Base-by-base conservation (phyloP, 1,140 invertebrate species). In the Bombus sylvicola region DNA sequence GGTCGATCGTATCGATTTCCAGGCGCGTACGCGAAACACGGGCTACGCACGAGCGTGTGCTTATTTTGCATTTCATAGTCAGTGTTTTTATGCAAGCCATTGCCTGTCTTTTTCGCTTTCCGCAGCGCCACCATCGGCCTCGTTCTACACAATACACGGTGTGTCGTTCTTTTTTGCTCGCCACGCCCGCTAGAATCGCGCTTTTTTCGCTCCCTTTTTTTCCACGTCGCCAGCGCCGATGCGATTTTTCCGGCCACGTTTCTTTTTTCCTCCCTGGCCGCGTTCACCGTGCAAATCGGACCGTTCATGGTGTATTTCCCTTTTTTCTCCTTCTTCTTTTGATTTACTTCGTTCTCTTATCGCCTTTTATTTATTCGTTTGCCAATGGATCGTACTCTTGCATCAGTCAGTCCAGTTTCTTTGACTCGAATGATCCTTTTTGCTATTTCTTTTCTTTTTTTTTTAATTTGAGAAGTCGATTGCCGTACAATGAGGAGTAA, bases 41-140 rank as follows among this genome's bases (percentile, higher is more conserved):
- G 66, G 64, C 37, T 53, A 72, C 76, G 76, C 75, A 43, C 76
- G 37, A 59, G 75, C 75, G 75, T 80, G 66, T 57, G 84, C 88
- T 89, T 86, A 91, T 83, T 89, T 91, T 91, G 90, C 88, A 89
- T 92, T 88, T 82, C 79, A 85, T 84, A 90, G 77, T 83, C 81
- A 75, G 81, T 68, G 87, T 89, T 91, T 89, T 87, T 83, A 83
- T 80, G 88, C 88, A 72, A 87, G 71, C 83, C 89, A 87, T 90
- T 84, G 79, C 81, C 83, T 81, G 78, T 81, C 74, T 81, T 90
- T 89, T 89, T 77, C 76, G 76, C 73, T 82, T 69, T 64, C 25
- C 64, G 34, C 39, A 34, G n/a, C 28, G 25, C 62, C 72, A 4
- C 69, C 75, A 28, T 53, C 74, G 53, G 53, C 59, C 68, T 68